Evolutionary conservation across 2,888 invertebrate species (phyloP).

Genomic region (Ischnura elegans): DNA sequence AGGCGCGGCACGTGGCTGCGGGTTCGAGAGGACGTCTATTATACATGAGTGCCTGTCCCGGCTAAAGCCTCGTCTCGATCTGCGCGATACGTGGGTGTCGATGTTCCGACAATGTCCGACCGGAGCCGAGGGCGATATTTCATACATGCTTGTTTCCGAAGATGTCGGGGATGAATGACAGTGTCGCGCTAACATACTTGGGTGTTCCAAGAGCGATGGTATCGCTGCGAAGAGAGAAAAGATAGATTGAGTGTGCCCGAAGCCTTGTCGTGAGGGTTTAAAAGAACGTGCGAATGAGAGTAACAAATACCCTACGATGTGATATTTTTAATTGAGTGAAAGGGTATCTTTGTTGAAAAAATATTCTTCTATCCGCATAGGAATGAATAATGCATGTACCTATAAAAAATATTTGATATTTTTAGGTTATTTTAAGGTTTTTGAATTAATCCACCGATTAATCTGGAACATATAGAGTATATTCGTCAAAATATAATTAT

Average conservation of each 20-base stretch:
- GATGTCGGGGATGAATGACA: neutral
- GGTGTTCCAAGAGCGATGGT: neutral
- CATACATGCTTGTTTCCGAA: neutral
- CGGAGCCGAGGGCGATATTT: slow-evolving; percentile 4
- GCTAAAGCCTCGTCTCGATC: neutral
- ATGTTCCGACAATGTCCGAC: neutral
- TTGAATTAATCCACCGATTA: no score
- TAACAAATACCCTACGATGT: neutral
- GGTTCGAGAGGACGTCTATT: neutral
- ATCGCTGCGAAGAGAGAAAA: neutral
- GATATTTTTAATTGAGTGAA: no score
- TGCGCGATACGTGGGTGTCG: neutral
- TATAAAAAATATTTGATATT: no score
- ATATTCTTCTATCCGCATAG: no score
- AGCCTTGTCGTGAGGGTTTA: neutral
- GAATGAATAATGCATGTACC: no score
- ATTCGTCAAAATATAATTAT: no score
- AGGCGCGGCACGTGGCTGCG: neutral
- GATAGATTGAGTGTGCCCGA: neutral
- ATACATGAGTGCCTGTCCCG: neutral
- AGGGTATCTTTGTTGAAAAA: no score
- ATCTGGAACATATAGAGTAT: no score
- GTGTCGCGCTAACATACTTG: neutral
- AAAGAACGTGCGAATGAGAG: no score
- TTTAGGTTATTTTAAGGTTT: no score